Evolutionary conservation across 2,888 invertebrate genomes (phyloP), one percentile per base, ranked within the genome.

Genomic region (Cabera pusaria): DNA sequence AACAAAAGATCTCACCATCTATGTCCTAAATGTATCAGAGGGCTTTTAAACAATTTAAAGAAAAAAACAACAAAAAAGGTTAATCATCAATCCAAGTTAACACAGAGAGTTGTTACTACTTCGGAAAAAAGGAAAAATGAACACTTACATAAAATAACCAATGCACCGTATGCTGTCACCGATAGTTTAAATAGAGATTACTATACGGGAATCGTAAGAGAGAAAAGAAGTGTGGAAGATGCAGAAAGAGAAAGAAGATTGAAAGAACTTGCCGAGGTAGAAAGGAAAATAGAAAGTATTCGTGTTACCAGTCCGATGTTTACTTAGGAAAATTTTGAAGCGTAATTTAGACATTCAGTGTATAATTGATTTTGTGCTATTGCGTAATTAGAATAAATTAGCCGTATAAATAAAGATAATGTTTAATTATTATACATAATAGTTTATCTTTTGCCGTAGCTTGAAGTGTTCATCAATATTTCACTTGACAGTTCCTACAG

Each of bases 241-340:
- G 42, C 44, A 7, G 52, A 62, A 0, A 52, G 33, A 10, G 51
- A 62, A 0, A 59, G 57, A 10, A 61, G 63, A 16, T 17, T 66
- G 4, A 67, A 68, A 31, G 58, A 68, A 22, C 37, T 74, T 3
- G 65, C 64, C 1, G 60, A 61, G 31, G 53, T 73, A 4, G 60
- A 72, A 6, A 64, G 18, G 21, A 71, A 62, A 38, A 43, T 72
- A 3, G 60, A 71, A 2, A 44, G 45, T 6, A 56, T 66, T 0
- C 34, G 14, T 14, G 4, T 14, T 14, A 4, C 14, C 14, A 14
- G 14, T n/a, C n/a, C n/a, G n/a, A n/a, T n/a, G n/a, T n/a, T n/a
- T n/a, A n/a, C n/a, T n/a, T n/a, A n/a, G n/a, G n/a, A n/a, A n/a
- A n/a, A n/a, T n/a, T n/a, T n/a, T n/a, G n/a, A n/a, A n/a, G n/a